These are phyloP conservation scores for Crambe crambe DNA, from an alignment of 37 sponge, comb jelly and placozoan species.

Conservation along the genomic window DNA sequence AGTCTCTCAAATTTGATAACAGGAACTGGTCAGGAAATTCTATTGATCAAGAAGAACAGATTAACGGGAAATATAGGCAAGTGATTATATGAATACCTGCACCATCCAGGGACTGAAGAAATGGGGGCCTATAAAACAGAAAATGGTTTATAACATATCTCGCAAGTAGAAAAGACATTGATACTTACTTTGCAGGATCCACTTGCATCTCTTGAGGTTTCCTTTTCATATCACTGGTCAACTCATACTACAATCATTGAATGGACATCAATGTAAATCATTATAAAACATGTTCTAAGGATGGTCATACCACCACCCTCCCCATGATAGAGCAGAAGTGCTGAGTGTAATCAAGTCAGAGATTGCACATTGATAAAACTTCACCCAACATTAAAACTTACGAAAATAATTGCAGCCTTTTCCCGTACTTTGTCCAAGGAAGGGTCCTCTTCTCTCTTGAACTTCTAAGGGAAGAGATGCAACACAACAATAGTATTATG, in stretches of 20 bases:
- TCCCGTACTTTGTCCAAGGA: conserved; percentile 1
- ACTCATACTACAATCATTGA: conserved; percentile 5
- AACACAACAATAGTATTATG: too few relatives aligned
- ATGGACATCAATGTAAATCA: neutral
- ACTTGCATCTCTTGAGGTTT: conserved; percentile 16
- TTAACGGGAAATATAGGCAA: too few relatives aligned
- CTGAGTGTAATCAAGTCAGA: neutral
- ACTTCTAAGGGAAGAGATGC: too few relatives aligned
- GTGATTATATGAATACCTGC: too few relatives aligned
- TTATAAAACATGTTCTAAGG: neutral
- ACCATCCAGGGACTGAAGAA: conserved; percentile 14
- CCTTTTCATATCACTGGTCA: neutral
- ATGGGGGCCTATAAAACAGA: conserved; percentile 4
- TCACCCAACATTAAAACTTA: conserved; percentile 3
- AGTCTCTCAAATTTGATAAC: too few relatives aligned
- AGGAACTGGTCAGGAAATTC: too few relatives aligned
- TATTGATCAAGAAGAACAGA: neutral
- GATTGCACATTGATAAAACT: neutral
- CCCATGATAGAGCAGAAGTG: too few relatives aligned
- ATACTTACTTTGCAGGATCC: conserved; percentile 13
- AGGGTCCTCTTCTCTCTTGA: neutral
- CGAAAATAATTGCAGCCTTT: conserved; percentile 8
- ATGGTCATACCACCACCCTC: neutral
- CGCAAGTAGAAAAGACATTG: neutral
- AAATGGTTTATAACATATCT: neutral